These are phyloP conservation scores for Trissolcus japonicus DNA, from an alignment of 2,888 invertebrate genomes.

Conservation along the genomic window DNA sequence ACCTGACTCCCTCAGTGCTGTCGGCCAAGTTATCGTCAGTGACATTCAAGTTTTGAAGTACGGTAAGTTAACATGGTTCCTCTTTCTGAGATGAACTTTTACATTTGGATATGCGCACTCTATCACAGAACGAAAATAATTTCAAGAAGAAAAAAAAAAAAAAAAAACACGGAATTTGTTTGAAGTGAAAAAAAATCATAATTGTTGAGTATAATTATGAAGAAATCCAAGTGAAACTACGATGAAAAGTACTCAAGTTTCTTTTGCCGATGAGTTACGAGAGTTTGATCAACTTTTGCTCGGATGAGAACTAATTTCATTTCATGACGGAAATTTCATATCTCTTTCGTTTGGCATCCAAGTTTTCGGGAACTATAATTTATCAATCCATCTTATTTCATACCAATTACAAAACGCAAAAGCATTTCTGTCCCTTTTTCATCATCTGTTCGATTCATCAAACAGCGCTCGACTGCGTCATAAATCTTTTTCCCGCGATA, in stretches of 20 bases:
- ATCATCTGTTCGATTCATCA: slow-evolving; percentile 31
- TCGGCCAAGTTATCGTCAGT: slow-evolving; percentile 79
- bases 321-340: slow-evolving; percentile 35
- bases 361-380: slow-evolving; percentile 31
- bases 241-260: background rate
- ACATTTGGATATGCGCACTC: too few relatives aligned
- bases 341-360: slow-evolving; percentile 17
- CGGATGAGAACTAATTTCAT: slow-evolving; percentile 35
- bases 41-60: slow-evolving; percentile 77
- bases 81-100: too few relatives aligned
- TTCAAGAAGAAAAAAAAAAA: background rate
- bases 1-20: slow-evolving; percentile 77
- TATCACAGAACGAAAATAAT: slow-evolving; percentile 9
- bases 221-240: too few relatives aligned
- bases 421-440: slow-evolving; percentile 6
- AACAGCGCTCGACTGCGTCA: slow-evolving; percentile 10
- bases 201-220: too few relatives aligned
- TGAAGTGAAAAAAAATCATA: too few relatives aligned
- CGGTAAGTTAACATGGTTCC: slow-evolving; percentile 63
- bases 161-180: too few relatives aligned
- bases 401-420: slow-evolving; percentile 21
- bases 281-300: slow-evolving; percentile 46
- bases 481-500: slow-evolving; percentile 26
- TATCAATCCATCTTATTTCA: slow-evolving; percentile 37
- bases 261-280: slow-evolving; percentile 29